Evolutionary conservation across 2,113 vertebrate genomes (phyloP).

Genomic region (Misgurnus mizolepis): DNA sequence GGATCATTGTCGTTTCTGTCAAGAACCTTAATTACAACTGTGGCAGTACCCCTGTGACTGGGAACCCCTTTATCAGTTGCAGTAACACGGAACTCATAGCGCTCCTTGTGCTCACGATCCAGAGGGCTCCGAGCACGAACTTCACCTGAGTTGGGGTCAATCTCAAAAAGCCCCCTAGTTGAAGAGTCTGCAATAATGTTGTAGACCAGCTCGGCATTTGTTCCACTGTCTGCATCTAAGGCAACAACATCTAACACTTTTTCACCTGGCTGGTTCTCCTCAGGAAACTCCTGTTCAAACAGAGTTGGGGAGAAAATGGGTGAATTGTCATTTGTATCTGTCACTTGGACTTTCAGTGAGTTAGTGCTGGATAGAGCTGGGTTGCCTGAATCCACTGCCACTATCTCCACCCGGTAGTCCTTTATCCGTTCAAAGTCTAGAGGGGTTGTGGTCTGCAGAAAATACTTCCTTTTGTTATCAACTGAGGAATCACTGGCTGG

Average conservation of each 20-base stretch:
- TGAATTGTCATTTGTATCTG: conserved; percentile 93
- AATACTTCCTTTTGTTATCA: conserved; percentile 98
- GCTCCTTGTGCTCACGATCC: conserved; percentile 90
- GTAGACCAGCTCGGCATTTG: conserved; percentile 90
- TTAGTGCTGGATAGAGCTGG: conserved; percentile 97
- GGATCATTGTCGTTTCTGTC: conserved; percentile 98
- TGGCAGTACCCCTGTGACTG: conserved; percentile 91
- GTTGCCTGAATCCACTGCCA: conserved; percentile 95
- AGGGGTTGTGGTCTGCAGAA: conserved; percentile 94
- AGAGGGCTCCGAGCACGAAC: conserved; percentile 88
- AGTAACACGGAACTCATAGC: conserved; percentile 91
- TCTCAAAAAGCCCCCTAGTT: conserved; percentile 89
- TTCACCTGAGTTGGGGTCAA: conserved; percentile 87
- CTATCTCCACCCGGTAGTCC: conserved; percentile 93
- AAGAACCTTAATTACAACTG: conserved; percentile 89
- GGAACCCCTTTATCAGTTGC: conserved; percentile 93
- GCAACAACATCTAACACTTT: conserved; percentile 89
- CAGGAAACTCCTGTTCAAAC: conserved; percentile 90
- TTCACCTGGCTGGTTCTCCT: conserved; percentile 91
- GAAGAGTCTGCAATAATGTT: conserved; percentile 85
- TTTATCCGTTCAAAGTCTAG: conserved; percentile 90
- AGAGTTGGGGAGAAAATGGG: conserved; percentile 90
- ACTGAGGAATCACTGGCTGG: conserved; percentile 91
- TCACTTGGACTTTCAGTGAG: conserved; percentile 94
- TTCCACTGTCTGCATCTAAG: conserved; percentile 91